These are phyloP conservation scores for Canis aureus DNA, from an alignment of 2,113 vertebrate species.

Conservation along the genomic window DNA sequence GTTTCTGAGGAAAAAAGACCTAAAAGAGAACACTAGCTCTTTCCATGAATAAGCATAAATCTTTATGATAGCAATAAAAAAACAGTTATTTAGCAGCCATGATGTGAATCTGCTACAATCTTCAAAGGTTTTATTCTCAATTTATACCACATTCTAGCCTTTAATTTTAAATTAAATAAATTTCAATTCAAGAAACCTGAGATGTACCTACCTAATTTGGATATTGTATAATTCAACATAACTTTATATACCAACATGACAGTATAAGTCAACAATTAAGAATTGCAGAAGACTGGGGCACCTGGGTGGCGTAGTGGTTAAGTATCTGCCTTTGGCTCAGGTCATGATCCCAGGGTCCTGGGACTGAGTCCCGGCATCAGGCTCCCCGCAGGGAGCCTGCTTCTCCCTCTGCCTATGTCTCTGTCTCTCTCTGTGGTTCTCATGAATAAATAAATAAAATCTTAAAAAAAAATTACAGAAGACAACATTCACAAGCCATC, in stretches of 20 bases:
- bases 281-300: neutral
- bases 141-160: neutral
- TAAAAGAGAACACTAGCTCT: neutral
- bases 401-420: no score
- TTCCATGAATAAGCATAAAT: neutral
- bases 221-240: neutral
- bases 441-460: no score
- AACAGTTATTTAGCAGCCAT: neutral
- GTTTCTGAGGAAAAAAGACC: constrained; percentile 1
- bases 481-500: neutral
- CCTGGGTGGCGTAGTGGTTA: no score
- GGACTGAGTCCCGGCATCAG: no score
- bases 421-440: no score
- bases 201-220: neutral
- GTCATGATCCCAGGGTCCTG: no score
- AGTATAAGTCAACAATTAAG: neutral
- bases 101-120: neutral
- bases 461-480: neutral
- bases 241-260: neutral
- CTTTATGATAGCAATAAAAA: constrained; percentile 40
- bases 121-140: neutral
- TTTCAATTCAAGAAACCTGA: neutral
- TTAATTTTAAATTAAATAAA: constrained; percentile 10
- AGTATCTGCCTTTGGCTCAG: no score
- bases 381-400: no score